Conservation (phyloP, 30 jellyfish, hydroid and myxozoan genomes). For the Aurelia coerulea region DNA sequence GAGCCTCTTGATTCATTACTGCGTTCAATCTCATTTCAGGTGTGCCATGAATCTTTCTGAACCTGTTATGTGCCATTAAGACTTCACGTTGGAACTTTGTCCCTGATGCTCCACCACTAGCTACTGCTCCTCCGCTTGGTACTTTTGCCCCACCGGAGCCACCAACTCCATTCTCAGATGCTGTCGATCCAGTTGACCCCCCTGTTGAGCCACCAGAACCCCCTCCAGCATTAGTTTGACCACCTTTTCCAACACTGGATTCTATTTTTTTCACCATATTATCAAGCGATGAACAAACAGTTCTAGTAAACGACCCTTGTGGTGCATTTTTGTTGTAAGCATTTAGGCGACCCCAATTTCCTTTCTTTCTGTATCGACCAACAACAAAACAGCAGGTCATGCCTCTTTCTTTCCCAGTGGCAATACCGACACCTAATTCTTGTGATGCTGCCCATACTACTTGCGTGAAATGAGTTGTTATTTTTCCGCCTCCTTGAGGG, state of each 20-base stretch:
- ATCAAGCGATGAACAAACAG: constrained; percentile 35
- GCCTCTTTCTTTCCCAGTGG: constrained; percentile 67
- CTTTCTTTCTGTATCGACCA: constrained; percentile 85
- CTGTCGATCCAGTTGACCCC: no score
- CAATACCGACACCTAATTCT: constrained; percentile 90
- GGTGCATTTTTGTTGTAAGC: constrained; percentile 78
- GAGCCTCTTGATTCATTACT: constrained; percentile 74
- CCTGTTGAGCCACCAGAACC: no score
- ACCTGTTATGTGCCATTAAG: constrained; percentile 75
- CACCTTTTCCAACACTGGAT: no score
- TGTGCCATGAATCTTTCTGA: constrained; percentile 82
- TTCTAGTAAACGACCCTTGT: constrained; percentile 69
- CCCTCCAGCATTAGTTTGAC: no score
- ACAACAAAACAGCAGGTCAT: constrained; percentile 87
- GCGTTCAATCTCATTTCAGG: constrained; percentile 71
- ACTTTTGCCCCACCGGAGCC: no score
- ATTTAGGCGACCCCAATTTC: constrained; percentile 58
- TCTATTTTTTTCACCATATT: constrained; percentile 21
- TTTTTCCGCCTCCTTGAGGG: no score
- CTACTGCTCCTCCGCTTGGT: no score
- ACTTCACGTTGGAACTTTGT: constrained; percentile 14
- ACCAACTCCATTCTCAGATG: no score
- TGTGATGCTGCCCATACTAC: constrained; percentile 93
- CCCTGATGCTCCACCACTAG: no score
- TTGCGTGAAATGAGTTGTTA: constrained; percentile 79